These are phyloP conservation scores for Ophraella communa DNA, from an alignment of 2,888 invertebrate species.

Conservation along the genomic window DNA sequence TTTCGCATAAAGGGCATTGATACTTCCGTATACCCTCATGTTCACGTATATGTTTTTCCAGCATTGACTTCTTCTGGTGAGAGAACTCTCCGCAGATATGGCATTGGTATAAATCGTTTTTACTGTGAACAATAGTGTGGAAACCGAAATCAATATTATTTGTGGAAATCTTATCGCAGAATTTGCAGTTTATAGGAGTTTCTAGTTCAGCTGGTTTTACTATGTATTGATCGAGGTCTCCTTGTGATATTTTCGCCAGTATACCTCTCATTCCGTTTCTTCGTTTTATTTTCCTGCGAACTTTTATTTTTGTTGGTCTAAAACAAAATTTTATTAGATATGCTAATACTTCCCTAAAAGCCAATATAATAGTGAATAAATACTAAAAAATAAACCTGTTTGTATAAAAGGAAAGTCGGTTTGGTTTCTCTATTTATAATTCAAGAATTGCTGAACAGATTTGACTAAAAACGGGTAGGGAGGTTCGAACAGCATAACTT, in stretches of 20 bases:
- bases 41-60: conserved; percentile 49
- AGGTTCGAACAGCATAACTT: too few relatives aligned
- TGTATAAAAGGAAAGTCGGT: too few relatives aligned
- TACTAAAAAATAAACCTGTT: too few relatives aligned
- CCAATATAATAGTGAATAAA: too few relatives aligned
- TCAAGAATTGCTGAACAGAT: too few relatives aligned
- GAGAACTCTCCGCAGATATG: conserved; percentile 50
- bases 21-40: conserved; percentile 45
- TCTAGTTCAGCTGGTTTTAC: conserved; percentile 42
- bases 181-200: conserved; percentile 61
- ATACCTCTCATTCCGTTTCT: neutral
- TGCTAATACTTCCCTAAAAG: too few relatives aligned
- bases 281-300: neutral
- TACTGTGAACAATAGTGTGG: conserved; percentile 48
- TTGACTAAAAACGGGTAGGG: too few relatives aligned
- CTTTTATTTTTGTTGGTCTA: neutral
- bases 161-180: conserved; percentile 63
- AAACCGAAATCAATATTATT: conserved; percentile 51
- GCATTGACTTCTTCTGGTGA: conserved; percentile 39
- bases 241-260: neutral
- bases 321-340: conserved; percentile 1
- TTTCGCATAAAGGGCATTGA: conserved; percentile 46
- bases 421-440: too few relatives aligned
- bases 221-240: neutral
- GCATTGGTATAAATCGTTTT: conserved; percentile 48